Evolutionary conservation across 2,797 vertebrate species (phyloP), one percentile per base, ranked within the genome.

Genomic region (Chelonia mydas): DNA sequence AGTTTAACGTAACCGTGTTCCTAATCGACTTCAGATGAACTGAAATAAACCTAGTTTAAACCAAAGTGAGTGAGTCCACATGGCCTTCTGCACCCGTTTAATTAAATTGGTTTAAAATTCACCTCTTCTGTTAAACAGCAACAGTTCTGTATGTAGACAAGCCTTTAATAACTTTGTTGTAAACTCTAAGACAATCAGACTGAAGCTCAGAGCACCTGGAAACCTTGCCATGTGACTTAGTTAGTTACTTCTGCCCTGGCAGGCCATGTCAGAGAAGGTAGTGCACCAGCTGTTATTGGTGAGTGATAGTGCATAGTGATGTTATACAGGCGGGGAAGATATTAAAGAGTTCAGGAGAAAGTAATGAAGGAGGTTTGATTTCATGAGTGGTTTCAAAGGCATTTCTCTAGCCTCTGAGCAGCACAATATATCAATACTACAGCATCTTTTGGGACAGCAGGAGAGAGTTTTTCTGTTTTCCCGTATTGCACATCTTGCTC

Each of bases 361-460:
- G 31, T 3, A 7, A 3, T 41, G 19, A 59, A 83, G n/a, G 19
- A 80, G 21, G 74, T 19, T 27, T 59, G 51, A 25, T 51, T 28
- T 7, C 49, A 2, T 16, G 49, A 7, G 4, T 1, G 0, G 12
- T 25, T 65, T 76, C 61, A 41, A 54, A 81, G 17, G 6, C 17
- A 37, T 50, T 83, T 79, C 33, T 51, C 28, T 21, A 21, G n/a
- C 1, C 7, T 41, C 55, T 16, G 23, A 45, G 54, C 54, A 55
- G 47, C 53, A 16, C 23, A 25, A 41, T 16, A 5, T 45, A 41
- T 80, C 65, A 54, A 37, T 33, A 50, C 50, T 92, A 57, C 12
- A 25, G 25, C 41, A 84, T 17, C n/a, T 81, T 45, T 68, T n/a
- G 50, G 41, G n/a, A 68, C 54, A 57, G 33, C 51, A 12, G 33